These are phyloP conservation scores for Hesperia comma DNA, from an alignment of 2,888 invertebrate species.

Conservation along the genomic window DNA sequence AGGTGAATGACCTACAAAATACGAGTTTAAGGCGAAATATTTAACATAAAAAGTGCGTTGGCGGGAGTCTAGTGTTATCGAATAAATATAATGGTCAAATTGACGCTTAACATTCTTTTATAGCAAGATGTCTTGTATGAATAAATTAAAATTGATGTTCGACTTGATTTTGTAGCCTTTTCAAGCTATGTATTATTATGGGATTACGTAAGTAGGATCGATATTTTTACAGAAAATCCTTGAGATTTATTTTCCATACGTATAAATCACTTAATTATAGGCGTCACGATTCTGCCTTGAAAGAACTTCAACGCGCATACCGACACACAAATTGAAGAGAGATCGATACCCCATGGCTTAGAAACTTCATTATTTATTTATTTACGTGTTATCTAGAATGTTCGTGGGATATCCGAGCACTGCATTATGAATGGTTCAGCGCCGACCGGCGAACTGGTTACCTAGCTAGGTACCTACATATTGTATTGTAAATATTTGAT, in stretches of 20 bases:
- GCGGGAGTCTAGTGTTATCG: conserved; percentile 29
- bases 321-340: conserved; percentile 41
- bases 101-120: conserved; percentile 19
- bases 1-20: conserved; percentile 35
- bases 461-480: too few species aligned
- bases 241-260: too few species aligned
- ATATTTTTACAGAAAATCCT: too few species aligned
- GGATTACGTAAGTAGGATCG: too few species aligned
- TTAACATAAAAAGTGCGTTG: conserved; percentile 37
- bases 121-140: background rate
- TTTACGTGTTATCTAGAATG: too few species aligned
- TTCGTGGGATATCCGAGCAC: too few species aligned
- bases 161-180: background rate
- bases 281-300: conserved; percentile 45
- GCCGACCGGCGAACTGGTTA: too few species aligned
- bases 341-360: conserved; percentile 7
- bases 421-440: too few species aligned
- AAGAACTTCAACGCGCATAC: conserved; percentile 68
- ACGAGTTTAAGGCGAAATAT: conserved; percentile 37
- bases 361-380: conserved; percentile 5
- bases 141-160: conserved; percentile 1
- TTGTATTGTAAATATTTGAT: conserved; percentile 22
- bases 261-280: background rate
- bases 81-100: conserved; percentile 18
- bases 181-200: too few species aligned